phyloP scores from a whole-genome alignment of 2,888 invertebrate species.

The Augochlorella aurata region DNA sequence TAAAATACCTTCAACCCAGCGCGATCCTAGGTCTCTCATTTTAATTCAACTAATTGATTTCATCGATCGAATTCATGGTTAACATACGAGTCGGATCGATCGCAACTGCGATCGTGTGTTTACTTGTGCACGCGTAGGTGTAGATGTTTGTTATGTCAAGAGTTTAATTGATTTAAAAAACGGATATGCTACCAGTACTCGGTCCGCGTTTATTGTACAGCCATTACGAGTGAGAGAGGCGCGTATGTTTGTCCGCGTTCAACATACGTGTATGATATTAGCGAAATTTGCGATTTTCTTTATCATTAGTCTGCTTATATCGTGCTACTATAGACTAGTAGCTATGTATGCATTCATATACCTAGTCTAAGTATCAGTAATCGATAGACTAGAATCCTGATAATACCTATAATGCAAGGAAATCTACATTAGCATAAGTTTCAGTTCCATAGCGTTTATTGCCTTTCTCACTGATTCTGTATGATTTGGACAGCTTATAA shows the following conservation, averaged over 20 bases:
- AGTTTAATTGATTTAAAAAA: constrained; percentile 64
- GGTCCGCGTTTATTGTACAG: constrained; percentile 73
- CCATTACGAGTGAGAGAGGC: constrained; percentile 64
- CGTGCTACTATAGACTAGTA: constrained; percentile 68
- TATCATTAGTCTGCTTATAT: constrained; percentile 59
- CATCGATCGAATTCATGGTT: constrained; percentile 32
- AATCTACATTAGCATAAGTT: constrained; percentile 73
- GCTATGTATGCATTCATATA: constrained; percentile 64
- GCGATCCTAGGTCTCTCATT: constrained; percentile 14
- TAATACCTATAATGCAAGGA: constrained; percentile 73
- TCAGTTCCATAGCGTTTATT: constrained; percentile 73
- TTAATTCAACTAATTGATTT: constrained; percentile 26
- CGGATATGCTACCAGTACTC: constrained; percentile 74
- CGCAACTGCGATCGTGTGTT: constrained; percentile 52
- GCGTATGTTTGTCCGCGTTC: constrained; percentile 40
- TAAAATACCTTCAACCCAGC: constrained; percentile 22
- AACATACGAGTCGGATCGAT: constrained; percentile 49
- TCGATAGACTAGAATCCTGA: constrained; percentile 69
- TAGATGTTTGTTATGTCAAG: constrained; percentile 33
- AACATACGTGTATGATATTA: constrained; percentile 49
- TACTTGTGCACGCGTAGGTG: constrained; percentile 40
- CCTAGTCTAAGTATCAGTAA: constrained; percentile 73
- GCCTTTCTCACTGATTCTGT: constrained; percentile 76
- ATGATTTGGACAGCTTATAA: constrained; percentile 73
- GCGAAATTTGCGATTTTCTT: constrained; percentile 58